phyloP scores from a whole-genome alignment of 1,140 invertebrate genomes.

The Heliconius nattereri region DNA sequence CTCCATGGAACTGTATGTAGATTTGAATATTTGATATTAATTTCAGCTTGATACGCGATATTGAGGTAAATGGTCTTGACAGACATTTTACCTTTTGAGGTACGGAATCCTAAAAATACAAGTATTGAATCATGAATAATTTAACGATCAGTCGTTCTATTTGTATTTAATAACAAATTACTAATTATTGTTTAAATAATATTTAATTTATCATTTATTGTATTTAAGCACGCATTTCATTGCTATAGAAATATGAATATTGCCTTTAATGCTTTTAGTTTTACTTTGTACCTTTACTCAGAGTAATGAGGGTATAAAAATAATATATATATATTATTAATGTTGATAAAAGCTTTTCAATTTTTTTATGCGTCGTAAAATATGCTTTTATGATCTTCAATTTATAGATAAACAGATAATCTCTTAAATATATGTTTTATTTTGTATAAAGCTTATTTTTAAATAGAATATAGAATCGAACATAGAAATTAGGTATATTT shows the following conservation, averaged over 20 bases:
- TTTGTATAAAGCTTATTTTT: neutral
- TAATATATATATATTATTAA: slow-evolving; percentile 10
- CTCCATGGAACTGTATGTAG: too few species aligned
- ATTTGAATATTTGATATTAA: too few species aligned
- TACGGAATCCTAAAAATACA: too few species aligned
- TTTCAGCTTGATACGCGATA: too few species aligned
- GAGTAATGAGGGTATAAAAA: slow-evolving; percentile 3
- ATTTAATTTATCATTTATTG: neutral
- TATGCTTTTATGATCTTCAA: neutral
- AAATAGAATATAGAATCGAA: too few species aligned
- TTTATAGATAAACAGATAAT: neutral
- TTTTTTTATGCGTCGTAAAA: neutral
- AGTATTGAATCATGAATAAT: neutral
- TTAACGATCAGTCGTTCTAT: neutral
- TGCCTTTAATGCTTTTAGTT: slow-evolving; percentile 11
- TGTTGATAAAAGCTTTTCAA: neutral
- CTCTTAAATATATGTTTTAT: neutral
- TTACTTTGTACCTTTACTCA: slow-evolving; percentile 6
- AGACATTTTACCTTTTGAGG: too few species aligned
- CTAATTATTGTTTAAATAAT: neutral
- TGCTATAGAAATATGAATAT: neutral
- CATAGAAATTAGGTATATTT: too few species aligned
- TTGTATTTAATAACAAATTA: neutral
- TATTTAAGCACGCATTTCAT: neutral
- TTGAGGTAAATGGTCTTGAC: too few species aligned